Evolutionary conservation across 2,113 vertebrate species (phyloP).

Genomic region (Hipposideros armiger): DNA sequence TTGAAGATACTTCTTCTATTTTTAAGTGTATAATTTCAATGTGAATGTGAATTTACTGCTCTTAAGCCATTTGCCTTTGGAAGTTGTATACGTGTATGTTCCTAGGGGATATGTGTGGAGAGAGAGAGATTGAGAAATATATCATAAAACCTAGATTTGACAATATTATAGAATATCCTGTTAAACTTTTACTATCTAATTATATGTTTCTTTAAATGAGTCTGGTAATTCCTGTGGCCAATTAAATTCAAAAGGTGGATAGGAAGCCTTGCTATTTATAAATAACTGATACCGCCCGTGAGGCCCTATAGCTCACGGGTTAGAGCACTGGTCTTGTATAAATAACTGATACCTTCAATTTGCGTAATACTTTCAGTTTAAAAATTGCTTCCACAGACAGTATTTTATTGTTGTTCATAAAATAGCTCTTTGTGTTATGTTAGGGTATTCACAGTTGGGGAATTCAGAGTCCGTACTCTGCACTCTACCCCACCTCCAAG

Average conservation of each 20-base stretch:
- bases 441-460: not conserved
- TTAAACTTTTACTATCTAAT: conserved; percentile 30
- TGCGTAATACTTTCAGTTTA: conserved; percentile 21
- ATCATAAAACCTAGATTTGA: conserved; percentile 18
- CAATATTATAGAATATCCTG: not conserved
- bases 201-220: conserved; percentile 36
- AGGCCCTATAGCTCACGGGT: no score
- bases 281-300: not conserved
- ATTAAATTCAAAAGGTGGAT: not conserved
- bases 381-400: conserved; percentile 14
- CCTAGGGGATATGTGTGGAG: not conserved
- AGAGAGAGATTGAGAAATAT: not conserved
- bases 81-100: not conserved
- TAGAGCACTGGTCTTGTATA: not conserved
- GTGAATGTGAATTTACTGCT: not conserved
- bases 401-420: not conserved
- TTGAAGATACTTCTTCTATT: not conserved
- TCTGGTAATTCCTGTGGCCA: not conserved
- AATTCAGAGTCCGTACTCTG: not conserved
- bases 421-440: not conserved
- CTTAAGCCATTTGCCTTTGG: not conserved
- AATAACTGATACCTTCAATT: conserved; percentile 19
- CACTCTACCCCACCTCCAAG: no score
- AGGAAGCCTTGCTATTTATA: conserved; percentile 39
- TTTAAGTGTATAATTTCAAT: conserved; percentile 45